phyloP scores from a whole-genome alignment of 2,888 invertebrate genomes.

The Portevinia maculata region DNA sequence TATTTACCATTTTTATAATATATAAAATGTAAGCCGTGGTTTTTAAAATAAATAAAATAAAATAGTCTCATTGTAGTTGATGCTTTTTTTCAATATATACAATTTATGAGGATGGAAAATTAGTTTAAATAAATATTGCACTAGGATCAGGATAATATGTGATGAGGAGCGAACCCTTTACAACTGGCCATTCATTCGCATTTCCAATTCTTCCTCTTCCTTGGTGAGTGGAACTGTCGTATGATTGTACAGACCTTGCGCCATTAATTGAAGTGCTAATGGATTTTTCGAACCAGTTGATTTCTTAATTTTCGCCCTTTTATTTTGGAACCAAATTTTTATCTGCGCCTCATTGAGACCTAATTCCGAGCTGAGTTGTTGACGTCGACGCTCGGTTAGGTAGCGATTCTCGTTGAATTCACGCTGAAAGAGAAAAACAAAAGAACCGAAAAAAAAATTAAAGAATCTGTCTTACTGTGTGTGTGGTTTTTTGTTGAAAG shows the following conservation, averaged over 20 bases:
- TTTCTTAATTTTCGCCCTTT: conserved; percentile 98
- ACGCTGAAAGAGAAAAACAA: conserved; percentile 83
- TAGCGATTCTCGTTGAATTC: conserved; percentile 97
- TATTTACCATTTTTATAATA: conserved; percentile 9
- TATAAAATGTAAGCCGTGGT: conserved; percentile 13
- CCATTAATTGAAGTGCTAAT: conserved; percentile 94
- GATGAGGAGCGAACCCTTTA: conserved; percentile 62
- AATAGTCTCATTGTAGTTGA: conserved; percentile 68
- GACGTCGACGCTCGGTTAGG: conserved; percentile 95
- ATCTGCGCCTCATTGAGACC: conserved; percentile 98
- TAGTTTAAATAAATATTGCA: conserved; percentile 64
- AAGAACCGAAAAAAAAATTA: conserved; percentile 36
- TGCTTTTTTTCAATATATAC: conserved; percentile 33
- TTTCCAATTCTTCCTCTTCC: conserved; percentile 88
- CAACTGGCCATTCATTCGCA: conserved; percentile 83
- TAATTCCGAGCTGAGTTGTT: conserved; percentile 94
- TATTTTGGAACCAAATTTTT: conserved; percentile 99
- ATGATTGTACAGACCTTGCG: conserved; percentile 97
- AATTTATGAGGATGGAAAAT: conserved; percentile 12
- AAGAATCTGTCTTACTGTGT: conserved; percentile 48
- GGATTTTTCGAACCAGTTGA: conserved; percentile 92
- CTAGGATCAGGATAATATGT: conserved; percentile 64
- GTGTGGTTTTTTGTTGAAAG: conserved; percentile 47
- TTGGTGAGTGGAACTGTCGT: conserved; percentile 89
- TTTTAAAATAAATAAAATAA: conserved; percentile 63